Conservation (phyloP, 2,888 invertebrate genomes). For the Endomychus coccineus region DNA sequence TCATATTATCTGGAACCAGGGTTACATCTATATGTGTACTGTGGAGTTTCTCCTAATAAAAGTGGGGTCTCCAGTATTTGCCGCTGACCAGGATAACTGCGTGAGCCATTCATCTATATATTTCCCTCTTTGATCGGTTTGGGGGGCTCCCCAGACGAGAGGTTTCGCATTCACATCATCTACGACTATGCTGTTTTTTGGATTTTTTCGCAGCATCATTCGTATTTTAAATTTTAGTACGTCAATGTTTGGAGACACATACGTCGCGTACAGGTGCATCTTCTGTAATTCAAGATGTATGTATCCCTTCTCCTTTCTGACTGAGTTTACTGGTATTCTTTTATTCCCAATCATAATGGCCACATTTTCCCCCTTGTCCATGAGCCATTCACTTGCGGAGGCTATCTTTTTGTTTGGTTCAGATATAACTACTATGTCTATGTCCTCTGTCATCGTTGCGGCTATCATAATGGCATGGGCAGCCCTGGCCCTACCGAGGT, state of each 20-base stretch:
- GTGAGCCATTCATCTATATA: slow-evolving; percentile 16
- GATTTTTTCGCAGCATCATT: too few relatives aligned
- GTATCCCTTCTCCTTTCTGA: too few relatives aligned
- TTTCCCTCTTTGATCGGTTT: slow-evolving; percentile 11
- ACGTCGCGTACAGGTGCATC: too few relatives aligned
- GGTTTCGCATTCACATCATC: slow-evolving; percentile 15
- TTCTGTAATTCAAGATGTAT: too few relatives aligned
- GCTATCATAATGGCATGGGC: slow-evolving; percentile 1
- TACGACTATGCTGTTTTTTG: too few relatives aligned
- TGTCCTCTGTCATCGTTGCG: not conserved
- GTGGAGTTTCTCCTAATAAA: slow-evolving; percentile 12
- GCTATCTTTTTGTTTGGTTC: slow-evolving; percentile 4
- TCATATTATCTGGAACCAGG: not conserved
- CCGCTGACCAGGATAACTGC: slow-evolving; percentile 5
- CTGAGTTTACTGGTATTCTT: too few relatives aligned
- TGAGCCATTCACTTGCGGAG: not conserved
- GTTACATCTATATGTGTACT: slow-evolving; percentile 14
- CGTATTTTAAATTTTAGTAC: too few relatives aligned
- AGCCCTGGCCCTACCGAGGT: not conserved
- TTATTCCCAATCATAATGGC: slow-evolving; percentile 1
- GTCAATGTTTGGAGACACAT: too few relatives aligned
- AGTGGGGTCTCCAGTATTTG: slow-evolving; percentile 15
- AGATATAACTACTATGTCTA: not conserved
- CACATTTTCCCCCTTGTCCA: not conserved
- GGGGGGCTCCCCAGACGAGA: slow-evolving; percentile 8